These are phyloP conservation scores for Nesoenas mayeri DNA, from an alignment of 2,113 vertebrate species.

Conservation along the genomic window DNA sequence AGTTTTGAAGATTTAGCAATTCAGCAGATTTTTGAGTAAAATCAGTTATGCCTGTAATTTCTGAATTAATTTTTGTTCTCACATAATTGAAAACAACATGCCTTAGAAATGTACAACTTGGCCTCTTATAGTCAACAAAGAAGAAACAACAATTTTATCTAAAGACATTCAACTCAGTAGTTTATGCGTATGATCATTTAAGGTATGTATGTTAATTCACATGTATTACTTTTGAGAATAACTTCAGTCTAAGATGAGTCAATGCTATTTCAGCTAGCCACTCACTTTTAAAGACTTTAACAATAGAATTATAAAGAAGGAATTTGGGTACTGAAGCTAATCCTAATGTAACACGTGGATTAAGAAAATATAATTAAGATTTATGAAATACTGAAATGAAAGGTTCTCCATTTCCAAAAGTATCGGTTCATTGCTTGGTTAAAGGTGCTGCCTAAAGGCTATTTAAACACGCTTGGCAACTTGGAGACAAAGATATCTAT, in stretches of 20 bases:
- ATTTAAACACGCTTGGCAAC: neutral
- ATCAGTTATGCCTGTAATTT: neutral
- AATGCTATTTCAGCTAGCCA: neutral
- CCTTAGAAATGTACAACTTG: neutral
- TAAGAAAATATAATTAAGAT: neutral
- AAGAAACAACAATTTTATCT: neutral
- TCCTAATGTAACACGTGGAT: neutral
- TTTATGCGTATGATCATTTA: neutral
- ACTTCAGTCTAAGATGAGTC: neutral
- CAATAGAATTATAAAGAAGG: neutral
- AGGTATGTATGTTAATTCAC: neutral
- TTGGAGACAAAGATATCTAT: neutral
- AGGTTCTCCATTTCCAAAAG: conserved; percentile 1
- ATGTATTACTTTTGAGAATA: neutral
- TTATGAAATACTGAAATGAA: neutral
- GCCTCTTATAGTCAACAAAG: neutral
- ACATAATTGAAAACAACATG: neutral
- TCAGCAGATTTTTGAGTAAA: neutral
- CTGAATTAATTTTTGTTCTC: neutral
- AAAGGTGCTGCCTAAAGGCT: neutral
- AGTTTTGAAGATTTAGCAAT: neutral
- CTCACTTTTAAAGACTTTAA: neutral
- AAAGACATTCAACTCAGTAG: neutral
- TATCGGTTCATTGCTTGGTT: neutral
- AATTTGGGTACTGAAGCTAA: neutral